These are phyloP conservation scores for Oasisia sp. DNA, from an alignment of 2,888 invertebrate species.

Conservation along the genomic window DNA sequence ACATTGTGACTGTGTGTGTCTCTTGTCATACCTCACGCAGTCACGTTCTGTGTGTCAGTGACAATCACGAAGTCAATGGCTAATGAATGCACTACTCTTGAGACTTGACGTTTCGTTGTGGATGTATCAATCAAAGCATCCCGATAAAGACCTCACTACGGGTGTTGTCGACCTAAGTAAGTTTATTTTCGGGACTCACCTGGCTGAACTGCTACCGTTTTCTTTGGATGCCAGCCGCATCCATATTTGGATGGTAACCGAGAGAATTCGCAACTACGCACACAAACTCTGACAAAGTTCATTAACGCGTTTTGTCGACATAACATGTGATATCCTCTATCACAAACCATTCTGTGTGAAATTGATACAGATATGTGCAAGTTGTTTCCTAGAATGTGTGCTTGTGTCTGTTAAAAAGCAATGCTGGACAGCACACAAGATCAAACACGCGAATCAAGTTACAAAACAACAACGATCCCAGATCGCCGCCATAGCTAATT, in stretches of 20 bases:
- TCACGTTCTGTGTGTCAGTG: not conserved
- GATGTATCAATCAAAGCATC: too few relatives aligned
- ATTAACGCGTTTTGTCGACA: not conserved
- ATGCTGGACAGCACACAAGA: not conserved
- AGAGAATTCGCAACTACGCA: not conserved
- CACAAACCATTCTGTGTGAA: not conserved
- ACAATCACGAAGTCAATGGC: too few relatives aligned
- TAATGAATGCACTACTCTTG: not conserved
- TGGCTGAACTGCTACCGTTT: constrained; percentile 3
- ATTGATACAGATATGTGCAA: not conserved
- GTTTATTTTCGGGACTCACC: constrained; percentile 17
- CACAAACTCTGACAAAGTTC: not conserved
- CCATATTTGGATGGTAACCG: constrained; percentile 10
- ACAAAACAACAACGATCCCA: not conserved
- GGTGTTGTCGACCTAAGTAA: not conserved
- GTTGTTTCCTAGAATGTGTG: not conserved
- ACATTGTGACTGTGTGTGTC: too few relatives aligned
- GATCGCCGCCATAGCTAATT: not conserved
- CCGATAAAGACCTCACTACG: not conserved
- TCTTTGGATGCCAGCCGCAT: not conserved
- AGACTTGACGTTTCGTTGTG: not conserved
- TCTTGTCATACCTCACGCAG: not conserved
- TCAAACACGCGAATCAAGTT: not conserved
- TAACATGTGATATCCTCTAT: not conserved
- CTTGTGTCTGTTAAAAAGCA: not conserved